phyloP scores from a whole-genome alignment of 2,797 vertebrate species.

The Ctenopoma multispine region DNA sequence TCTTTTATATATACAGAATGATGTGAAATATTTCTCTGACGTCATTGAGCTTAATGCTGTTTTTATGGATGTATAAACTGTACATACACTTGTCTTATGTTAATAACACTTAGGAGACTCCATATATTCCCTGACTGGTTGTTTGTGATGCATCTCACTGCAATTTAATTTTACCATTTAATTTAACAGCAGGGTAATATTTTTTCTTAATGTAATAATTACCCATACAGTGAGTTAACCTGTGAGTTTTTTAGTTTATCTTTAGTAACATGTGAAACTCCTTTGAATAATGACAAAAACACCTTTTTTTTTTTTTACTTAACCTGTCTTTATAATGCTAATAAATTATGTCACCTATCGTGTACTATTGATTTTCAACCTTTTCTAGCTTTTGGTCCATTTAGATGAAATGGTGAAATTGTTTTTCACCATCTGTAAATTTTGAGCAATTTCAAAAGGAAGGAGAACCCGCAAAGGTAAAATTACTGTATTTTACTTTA shows the following conservation, averaged over 20 bases:
- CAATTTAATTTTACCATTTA: slow-evolving; percentile 51
- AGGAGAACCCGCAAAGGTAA: neutral
- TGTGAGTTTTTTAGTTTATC: slow-evolving; percentile 15
- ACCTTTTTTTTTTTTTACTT: slow-evolving; percentile 10
- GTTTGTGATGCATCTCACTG: slow-evolving; percentile 40
- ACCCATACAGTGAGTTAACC: slow-evolving; percentile 8
- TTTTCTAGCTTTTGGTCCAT: slow-evolving; percentile 7
- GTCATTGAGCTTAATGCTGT: slow-evolving; percentile 43
- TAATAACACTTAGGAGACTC: slow-evolving; percentile 45
- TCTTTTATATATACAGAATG: slow-evolving; percentile 52
- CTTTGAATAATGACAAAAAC: slow-evolving; percentile 5
- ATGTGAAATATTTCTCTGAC: slow-evolving; percentile 62
- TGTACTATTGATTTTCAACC: neutral
- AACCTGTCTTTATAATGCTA: slow-evolving; percentile 41
- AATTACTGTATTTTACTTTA: neutral
- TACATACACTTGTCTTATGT: slow-evolving; percentile 65
- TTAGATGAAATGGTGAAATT: neutral
- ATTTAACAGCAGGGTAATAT: slow-evolving; percentile 53
- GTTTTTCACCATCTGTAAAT: neutral
- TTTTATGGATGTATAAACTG: slow-evolving; percentile 76
- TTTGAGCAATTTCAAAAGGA: neutral
- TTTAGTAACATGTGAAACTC: slow-evolving; percentile 41
- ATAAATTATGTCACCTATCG: slow-evolving; percentile 55
- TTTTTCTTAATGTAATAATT: slow-evolving; percentile 19
- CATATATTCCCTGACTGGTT: slow-evolving; percentile 36